A percentile compares a stretch with the other conserved stretches of the same genome.
phyloP scores from a whole-genome alignment of 2,888 invertebrate genomes.

The Drosophila rubida region DNA sequence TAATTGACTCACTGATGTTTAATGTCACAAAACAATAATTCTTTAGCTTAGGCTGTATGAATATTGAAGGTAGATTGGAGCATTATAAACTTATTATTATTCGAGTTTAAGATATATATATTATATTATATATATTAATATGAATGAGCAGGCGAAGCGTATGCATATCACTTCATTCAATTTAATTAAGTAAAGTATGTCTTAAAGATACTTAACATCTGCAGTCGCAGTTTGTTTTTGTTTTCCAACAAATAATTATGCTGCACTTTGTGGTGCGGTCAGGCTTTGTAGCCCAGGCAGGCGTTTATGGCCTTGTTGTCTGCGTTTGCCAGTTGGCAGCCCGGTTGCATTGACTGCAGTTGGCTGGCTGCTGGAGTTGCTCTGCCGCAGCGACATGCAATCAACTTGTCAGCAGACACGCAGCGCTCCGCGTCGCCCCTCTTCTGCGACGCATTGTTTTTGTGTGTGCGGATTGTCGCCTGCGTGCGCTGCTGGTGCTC shows the following conservation, averaged over 20 bases:
- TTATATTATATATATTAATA: not conserved
- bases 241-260: conserved; percentile 32
- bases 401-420: conserved; percentile 62
- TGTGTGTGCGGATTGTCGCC: conserved; percentile 20
- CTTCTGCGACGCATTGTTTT: not conserved
- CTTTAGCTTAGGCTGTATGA: too few relatives aligned
- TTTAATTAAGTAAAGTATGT: conserved; percentile 40
- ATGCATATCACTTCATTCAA: conserved; percentile 4
- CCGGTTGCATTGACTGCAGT: conserved; percentile 22
- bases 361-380: conserved; percentile 14
- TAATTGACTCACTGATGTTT: too few relatives aligned
- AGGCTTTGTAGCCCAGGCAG: conserved; percentile 14
- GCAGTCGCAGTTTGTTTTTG: conserved; percentile 18
- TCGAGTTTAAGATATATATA: too few relatives aligned
- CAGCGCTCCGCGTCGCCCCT: conserved; percentile 3
- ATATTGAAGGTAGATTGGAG: too few relatives aligned
- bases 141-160: not conserved
- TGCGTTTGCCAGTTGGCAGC: conserved; percentile 46
- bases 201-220: conserved; percentile 32
- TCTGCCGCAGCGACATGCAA: conserved; percentile 51
- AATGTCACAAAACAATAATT: too few relatives aligned
- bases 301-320: conserved; percentile 43
- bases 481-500: conserved; percentile 28
- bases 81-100: too few relatives aligned
- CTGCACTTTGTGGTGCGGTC: conserved; percentile 19